Evolutionary conservation across 2,797 vertebrate species (phyloP).

Genomic region (Danio jaintianensis): DNA sequence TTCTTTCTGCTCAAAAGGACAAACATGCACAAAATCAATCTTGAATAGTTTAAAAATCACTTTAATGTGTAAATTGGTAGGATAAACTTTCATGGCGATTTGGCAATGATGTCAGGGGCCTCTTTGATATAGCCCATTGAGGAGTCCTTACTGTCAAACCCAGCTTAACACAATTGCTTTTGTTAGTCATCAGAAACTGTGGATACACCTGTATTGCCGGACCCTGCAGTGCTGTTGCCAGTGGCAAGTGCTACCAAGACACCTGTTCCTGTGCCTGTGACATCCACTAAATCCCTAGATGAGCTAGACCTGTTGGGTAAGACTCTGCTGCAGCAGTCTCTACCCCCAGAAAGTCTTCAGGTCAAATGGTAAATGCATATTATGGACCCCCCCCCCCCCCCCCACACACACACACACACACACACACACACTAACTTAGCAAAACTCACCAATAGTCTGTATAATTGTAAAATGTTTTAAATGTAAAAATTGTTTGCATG

Average conservation of each 20-base stretch:
- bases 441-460: neutral
- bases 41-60: too few species aligned
- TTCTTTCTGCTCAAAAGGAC: too few species aligned
- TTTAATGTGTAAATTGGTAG: too few species aligned
- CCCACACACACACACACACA: too few species aligned
- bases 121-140: too few species aligned
- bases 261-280: conserved; percentile 56
- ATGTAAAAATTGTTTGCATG: neutral
- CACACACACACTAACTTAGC: neutral
- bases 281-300: conserved; percentile 83
- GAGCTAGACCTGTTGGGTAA: conserved; percentile 93
- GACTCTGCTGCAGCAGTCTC: conserved; percentile 90
- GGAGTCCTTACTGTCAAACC: neutral
- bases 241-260: conserved; percentile 61
- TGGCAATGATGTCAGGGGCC: too few species aligned
- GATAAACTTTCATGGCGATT: too few species aligned
- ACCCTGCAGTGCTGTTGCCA: conserved; percentile 69
- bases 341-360: conserved; percentile 91
- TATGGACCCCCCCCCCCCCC: neutral
- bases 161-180: conserved; percentile 8
- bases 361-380: conserved; percentile 86
- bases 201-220: conserved; percentile 67
- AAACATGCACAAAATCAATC: too few species aligned
- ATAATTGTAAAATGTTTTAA: neutral
- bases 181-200: conserved; percentile 81